These are phyloP conservation scores for Stenoptilia bipunctidactyla DNA, from an alignment of 2,888 invertebrate species.

Conservation along the genomic window DNA sequence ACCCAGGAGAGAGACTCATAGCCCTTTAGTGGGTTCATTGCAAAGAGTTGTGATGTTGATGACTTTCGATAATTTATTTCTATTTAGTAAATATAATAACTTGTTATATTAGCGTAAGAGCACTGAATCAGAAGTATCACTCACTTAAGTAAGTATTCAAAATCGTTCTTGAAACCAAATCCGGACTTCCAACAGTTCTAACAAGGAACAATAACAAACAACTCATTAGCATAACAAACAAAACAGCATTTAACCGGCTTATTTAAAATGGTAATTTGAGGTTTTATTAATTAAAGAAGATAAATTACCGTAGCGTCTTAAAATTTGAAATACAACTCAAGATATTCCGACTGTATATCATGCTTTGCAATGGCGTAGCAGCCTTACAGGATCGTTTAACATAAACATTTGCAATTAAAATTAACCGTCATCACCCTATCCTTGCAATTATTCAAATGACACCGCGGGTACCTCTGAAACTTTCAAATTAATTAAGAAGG, in stretches of 20 bases:
- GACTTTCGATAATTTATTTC: no score
- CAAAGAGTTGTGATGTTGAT: no score
- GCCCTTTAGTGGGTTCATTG: no score
- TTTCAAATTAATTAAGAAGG: constrained; percentile 71
- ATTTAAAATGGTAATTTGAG: constrained; percentile 1
- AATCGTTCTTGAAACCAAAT: no score
- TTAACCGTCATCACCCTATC: constrained; percentile 62
- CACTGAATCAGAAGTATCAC: no score
- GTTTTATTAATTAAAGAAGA: constrained; percentile 12
- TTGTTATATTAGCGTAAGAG: no score
- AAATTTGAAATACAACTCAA: constrained; percentile 20
- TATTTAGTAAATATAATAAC: no score
- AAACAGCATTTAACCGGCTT: neutral
- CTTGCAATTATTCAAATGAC: constrained; percentile 67
- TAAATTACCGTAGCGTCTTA: constrained; percentile 14
- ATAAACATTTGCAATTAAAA: constrained; percentile 72
- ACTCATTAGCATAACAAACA: neutral
- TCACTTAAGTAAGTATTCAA: no score
- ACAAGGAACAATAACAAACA: no score
- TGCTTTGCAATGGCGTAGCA: constrained; percentile 48
- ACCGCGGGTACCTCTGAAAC: constrained; percentile 68
- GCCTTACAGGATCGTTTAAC: constrained; percentile 45
- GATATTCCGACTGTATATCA: constrained; percentile 47
- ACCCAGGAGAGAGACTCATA: no score
- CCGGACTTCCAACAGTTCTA: no score